Conservation (phyloP, 2,888 invertebrate species). For the Drosophila pseudotakahashii region DNA sequence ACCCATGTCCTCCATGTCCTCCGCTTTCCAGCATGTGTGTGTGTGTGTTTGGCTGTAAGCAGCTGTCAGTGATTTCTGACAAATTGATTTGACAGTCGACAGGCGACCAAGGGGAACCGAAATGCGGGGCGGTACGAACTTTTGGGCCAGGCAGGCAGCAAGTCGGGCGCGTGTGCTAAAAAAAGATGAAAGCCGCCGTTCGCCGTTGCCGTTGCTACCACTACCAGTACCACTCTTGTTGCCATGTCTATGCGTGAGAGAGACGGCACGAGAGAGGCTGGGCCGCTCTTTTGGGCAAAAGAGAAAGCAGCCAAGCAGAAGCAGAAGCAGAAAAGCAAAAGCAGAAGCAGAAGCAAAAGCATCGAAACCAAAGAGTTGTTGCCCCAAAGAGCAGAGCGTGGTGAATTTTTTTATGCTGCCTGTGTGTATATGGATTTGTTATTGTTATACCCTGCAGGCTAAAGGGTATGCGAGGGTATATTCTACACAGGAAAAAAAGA, state of each 20-base stretch:
- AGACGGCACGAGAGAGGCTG: conserved; percentile 8
- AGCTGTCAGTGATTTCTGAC: conserved; percentile 82
- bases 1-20: conserved; percentile 41
- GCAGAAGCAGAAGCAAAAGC: conserved; percentile 21
- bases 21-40: conserved; percentile 10
- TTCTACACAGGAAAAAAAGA: background rate
- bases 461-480: conserved; percentile 6
- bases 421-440: conserved; percentile 43
- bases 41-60: conserved; percentile 74
- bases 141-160: conserved; percentile 39
- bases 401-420: conserved; percentile 55
- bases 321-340: conserved; percentile 18
- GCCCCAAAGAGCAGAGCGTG: conserved; percentile 64
- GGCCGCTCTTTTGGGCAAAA: conserved; percentile 40
- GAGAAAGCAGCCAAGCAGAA: conserved; percentile 40
- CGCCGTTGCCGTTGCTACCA: conserved; percentile 14
- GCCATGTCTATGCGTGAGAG: conserved; percentile 61
- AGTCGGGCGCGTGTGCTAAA: conserved; percentile 73
- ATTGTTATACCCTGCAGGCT: conserved; percentile 29
- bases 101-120: conserved; percentile 58
- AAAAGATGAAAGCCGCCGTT: conserved; percentile 60
- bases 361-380: conserved; percentile 63
- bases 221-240: conserved; percentile 16
- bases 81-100: conserved; percentile 82
- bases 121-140: conserved; percentile 17